Conservation (phyloP, 2,797 vertebrate species). For the Lagorchestes hirsutus region DNA sequence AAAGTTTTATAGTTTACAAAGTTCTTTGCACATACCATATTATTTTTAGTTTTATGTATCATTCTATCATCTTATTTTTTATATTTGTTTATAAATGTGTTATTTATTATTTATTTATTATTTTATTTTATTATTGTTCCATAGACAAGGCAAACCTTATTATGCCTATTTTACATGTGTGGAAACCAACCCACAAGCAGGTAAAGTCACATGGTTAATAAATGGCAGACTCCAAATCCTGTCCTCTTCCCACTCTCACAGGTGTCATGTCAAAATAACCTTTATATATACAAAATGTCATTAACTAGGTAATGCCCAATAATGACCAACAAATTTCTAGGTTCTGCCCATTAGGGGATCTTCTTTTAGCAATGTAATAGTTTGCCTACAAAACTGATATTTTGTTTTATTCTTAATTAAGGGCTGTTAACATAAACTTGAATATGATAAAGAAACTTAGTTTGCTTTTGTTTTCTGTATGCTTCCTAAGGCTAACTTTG, state of each 20-base stretch:
- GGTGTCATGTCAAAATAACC: neutral
- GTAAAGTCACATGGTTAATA: neutral
- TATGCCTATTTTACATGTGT: neutral
- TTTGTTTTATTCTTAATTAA: neutral
- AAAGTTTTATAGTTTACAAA: neutral
- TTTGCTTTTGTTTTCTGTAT: constrained; percentile 1
- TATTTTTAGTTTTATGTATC: neutral
- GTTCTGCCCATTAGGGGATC: neutral
- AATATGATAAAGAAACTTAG: neutral
- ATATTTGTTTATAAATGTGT: too few species aligned
- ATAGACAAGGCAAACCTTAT: neutral
- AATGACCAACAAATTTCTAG: neutral
- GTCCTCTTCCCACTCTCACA: neutral
- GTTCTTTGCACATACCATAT: neutral
- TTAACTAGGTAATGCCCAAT: neutral
- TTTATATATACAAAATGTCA: neutral
- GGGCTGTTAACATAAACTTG: neutral
- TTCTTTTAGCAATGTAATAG: neutral
- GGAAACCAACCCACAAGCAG: neutral
- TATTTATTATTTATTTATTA: too few species aligned
- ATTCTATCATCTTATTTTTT: too few species aligned
- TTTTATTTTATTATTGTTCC: too few species aligned
- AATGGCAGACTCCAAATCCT: neutral
- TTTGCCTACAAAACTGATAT: neutral
- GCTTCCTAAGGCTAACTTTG: neutral